Evolutionary conservation across 2,113 vertebrate genomes (phyloP).

Genomic region (Odontophorus gujanensis): DNA sequence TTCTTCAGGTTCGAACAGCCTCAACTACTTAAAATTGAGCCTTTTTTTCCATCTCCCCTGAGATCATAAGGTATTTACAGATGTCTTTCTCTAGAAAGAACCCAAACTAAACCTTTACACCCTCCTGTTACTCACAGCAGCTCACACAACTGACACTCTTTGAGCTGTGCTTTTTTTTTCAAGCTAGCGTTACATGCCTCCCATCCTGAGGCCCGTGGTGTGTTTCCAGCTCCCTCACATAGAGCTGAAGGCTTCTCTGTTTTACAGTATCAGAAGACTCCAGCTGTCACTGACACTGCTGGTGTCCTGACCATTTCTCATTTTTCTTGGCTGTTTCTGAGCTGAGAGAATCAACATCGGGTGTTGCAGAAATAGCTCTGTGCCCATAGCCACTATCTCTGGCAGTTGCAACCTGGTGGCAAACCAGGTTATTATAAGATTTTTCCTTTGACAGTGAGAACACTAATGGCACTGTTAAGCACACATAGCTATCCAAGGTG

Average conservation of each 20-base stretch:
- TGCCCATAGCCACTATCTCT: background rate
- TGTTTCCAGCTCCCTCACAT: background rate
- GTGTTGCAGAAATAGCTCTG: background rate
- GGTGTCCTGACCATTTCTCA: background rate
- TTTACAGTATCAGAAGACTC: background rate
- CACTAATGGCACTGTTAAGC: background rate
- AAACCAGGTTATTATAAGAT: background rate
- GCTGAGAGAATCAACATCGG: background rate
- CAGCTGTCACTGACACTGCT: background rate
- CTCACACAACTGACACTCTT: background rate
- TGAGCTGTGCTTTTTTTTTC: background rate
- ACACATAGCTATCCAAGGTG: background rate
- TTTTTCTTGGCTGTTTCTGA: conserved; percentile 36
- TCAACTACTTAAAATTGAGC: background rate
- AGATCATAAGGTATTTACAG: background rate
- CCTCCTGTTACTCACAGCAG: background rate
- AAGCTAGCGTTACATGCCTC: background rate
- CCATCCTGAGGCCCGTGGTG: background rate
- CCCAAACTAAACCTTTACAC: background rate
- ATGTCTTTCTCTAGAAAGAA: background rate
- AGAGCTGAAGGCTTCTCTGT: conserved; percentile 41
- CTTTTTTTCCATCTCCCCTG: background rate
- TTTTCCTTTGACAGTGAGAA: background rate
- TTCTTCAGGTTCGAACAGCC: background rate
- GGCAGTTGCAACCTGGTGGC: background rate